These are phyloP conservation scores for Nymphicus hollandicus DNA, from an alignment of 2,113 vertebrate species.

Conservation along the genomic window DNA sequence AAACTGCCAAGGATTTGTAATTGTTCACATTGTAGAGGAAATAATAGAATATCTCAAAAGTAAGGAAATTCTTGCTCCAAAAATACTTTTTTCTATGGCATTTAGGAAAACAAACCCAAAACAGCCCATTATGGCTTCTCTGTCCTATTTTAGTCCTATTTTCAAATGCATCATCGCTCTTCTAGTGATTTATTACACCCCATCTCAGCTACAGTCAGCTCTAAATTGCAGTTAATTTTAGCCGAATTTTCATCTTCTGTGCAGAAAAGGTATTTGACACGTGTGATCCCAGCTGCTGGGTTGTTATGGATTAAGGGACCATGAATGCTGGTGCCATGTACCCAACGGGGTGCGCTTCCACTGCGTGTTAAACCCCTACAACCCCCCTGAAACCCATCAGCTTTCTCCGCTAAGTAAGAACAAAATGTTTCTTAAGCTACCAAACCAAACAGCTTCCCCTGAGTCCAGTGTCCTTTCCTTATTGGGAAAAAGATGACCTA, in stretches of 20 bases:
- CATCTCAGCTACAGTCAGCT: background rate
- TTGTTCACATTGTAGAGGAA: constrained; percentile 46
- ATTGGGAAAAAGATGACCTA: constrained; percentile 49
- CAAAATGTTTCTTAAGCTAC: background rate
- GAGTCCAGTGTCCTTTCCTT: constrained; percentile 23
- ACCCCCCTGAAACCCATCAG: background rate
- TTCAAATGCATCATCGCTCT: constrained; percentile 23
- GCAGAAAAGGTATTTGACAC: background rate
- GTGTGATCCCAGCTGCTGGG: background rate
- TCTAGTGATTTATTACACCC: constrained; percentile 49
- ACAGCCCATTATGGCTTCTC: constrained; percentile 36
- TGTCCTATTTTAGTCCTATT: constrained; percentile 54
- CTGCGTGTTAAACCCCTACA: background rate
- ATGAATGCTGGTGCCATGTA: background rate
- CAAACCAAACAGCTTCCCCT: background rate
- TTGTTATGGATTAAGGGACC: background rate
- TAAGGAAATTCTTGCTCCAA: constrained; percentile 34
- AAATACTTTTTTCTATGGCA: constrained; percentile 59
- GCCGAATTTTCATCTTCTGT: constrained; percentile 33
- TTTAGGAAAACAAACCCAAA: constrained; percentile 56
- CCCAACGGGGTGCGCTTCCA: background rate
- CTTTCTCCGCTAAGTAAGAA: background rate
- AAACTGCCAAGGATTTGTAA: constrained; percentile 48
- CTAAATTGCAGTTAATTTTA: constrained; percentile 53
- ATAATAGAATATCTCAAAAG: constrained; percentile 40